Evolutionary conservation across 2,797 vertebrate species (phyloP), one percentile per base, ranked within the genome.

Genomic region (Scarus forsteni): DNA sequence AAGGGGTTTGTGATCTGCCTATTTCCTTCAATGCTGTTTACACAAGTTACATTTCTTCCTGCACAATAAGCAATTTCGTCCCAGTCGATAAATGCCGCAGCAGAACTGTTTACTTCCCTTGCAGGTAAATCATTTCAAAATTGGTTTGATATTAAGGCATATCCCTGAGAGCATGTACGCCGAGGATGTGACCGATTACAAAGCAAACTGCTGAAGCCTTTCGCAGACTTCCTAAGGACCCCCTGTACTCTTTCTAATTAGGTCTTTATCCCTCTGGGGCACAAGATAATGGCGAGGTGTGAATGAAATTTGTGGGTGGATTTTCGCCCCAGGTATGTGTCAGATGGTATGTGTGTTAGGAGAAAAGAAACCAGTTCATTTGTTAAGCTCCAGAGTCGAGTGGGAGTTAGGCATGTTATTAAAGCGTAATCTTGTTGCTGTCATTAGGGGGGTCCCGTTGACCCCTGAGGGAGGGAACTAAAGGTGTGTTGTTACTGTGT

Each of bases 81-180:
- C 49, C 60, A 69, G 88, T 93, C 89, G 78, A 94, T 93, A 87
- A 90, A 90, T 86, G 77, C 60, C 12, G 3, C 66, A 19, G 78
- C 81, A 84, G 90, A 91, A 90, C 87, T 88, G 91, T 93, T 93
- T 91, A 86, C 85, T 88, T 91, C 81, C 78, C 83, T 85, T 77
- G 85, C 85, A 92, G 89, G 85, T 90, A 92, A 94, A 94, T 93
- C 76, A 92, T 88, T 89, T 86, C 55, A 89, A 92, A 94, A 93
- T 88, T 92, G 89, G 88, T 76, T 88, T 88, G 90, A 85, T 91
- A 93, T 93, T 89, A 92, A 81, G 72, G 75, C 73, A 74, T 87
- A 79, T 90, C 84, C 91, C 86, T 80, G 70, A 79, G 90, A 85
- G 81, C 73, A 45, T 88, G 85, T 85, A 80, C 50, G 61, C 50